phyloP scores from a whole-genome alignment of 2,797 vertebrate genomes.

The Bryconaethiops microstoma region DNA sequence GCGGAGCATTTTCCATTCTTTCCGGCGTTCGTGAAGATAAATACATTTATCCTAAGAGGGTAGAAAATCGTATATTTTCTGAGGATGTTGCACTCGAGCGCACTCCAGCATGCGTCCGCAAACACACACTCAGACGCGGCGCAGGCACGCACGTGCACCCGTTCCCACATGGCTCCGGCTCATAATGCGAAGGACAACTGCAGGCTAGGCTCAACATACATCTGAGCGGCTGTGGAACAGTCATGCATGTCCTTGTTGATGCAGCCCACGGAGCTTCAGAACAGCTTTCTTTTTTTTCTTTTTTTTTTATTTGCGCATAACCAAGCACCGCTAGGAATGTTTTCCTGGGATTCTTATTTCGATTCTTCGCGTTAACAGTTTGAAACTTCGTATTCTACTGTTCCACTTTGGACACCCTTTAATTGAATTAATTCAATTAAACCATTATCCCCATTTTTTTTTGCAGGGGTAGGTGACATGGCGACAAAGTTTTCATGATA shows the following conservation, averaged over 20 bases:
- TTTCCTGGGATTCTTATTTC: no score
- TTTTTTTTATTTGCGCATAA: neutral
- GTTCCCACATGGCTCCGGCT: slow-evolving; percentile 16
- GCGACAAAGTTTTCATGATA: no score
- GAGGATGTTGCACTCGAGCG: slow-evolving; percentile 22
- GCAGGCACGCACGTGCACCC: neutral
- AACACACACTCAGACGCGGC: neutral
- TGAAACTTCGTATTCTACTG: neutral
- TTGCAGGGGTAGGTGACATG: no score
- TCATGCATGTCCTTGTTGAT: neutral
- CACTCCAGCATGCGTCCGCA: slow-evolving; percentile 8
- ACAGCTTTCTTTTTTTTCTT: neutral
- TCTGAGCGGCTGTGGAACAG: neutral
- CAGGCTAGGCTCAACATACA: slow-evolving; percentile 2
- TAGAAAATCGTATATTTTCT: slow-evolving; percentile 20
- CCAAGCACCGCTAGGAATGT: neutral
- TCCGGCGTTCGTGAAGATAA: slow-evolving; percentile 27
- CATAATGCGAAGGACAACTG: slow-evolving; percentile 24
- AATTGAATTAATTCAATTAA: no score
- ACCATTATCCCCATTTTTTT: no score
- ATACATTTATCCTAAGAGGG: slow-evolving; percentile 35
- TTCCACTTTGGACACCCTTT: neutral
- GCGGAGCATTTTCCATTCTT: slow-evolving; percentile 29
- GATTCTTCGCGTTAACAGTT: neutral
- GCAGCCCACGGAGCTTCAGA: slow-evolving; percentile 3